Base-by-base conservation (phyloP, 2,888 invertebrate genomes). In the Nemotelus nigrinus region DNA sequence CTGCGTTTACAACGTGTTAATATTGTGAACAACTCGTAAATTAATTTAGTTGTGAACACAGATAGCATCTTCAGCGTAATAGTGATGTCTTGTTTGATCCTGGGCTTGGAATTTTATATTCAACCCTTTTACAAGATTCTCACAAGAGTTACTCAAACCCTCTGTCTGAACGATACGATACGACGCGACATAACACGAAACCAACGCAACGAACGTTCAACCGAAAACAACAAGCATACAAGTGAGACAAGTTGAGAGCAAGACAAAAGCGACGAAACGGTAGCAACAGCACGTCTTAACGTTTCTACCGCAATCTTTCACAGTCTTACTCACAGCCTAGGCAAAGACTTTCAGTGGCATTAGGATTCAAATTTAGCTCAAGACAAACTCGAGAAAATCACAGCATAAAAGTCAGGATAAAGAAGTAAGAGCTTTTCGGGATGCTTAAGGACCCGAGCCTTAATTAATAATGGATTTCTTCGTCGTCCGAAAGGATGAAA, bases 381-480 rank as follows among this genome's bases (percentile, higher is more conserved):
- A 10, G 50, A n/a, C 67, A 39, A 68, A 68, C 48, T 50, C 25
- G 25, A 25, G 67, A 39, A 68, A 68, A 68, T 68, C 67, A 68
- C 67, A 48, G 50, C 67, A 41, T 25, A 68, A 25, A 68, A 68
- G 50, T 68, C 3, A 7, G 67, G 44, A 68, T 50, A 68, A 68
- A 50, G 67, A 48, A 50, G 67, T 68, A 44, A 68, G 50, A 48
- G 67, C 67, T 68, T 68, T 68, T 68, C 50, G 60, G 25, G 60
- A 25, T 60, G 41, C 60, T 43, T 60, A 3, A 25, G 25, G 50
- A 67, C 39, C 41, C 48, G 8, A 8, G 48, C 48, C 43, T 55
- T 70, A 70, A 70, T 70, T 70, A 53, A 70, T 70, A 70, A 70
- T 70, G 70, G 70, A 70, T 70, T 70, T 44, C 39, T 6, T 10